Percentiles rank a stretch among this genome's conserved stretches.
These are phyloP conservation scores for Psilanteris sp. DNA, from an alignment of 1,140 invertebrate species.

Conservation along the genomic window DNA sequence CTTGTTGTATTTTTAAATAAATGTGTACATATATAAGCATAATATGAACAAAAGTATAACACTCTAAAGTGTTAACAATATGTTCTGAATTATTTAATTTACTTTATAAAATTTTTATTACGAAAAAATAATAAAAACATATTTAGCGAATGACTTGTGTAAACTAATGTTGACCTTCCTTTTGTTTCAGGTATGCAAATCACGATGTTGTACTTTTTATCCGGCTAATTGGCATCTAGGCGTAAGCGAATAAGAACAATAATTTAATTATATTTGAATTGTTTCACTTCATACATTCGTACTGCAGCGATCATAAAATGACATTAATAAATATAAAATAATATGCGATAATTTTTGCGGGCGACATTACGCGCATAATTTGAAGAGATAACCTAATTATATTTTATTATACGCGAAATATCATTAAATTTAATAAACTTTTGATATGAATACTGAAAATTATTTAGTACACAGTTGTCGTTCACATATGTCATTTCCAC, in stretches of 20 bases:
- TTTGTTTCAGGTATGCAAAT: conserved; percentile 60
- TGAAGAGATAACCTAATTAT: conserved; percentile 11
- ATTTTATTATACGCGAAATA: not conserved
- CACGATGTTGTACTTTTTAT: conserved; percentile 34
- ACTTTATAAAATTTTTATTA: too few species aligned
- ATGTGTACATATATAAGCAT: too few species aligned
- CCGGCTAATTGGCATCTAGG: conserved; percentile 32
- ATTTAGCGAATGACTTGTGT: conserved; percentile 21
- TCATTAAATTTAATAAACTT: not conserved
- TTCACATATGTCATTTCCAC: too few species aligned
- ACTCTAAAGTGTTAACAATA: too few species aligned
- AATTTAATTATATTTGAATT: conserved; percentile 34
- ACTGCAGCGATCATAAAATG: conserved; percentile 22
- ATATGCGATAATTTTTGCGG: conserved; percentile 17
- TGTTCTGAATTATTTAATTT: too few species aligned
- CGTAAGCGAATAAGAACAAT: conserved; percentile 54
- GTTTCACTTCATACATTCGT: conserved; percentile 25
- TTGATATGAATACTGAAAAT: conserved; percentile 10
- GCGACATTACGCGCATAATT: not conserved
- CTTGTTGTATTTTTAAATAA: too few species aligned
- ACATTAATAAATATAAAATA: conserved; percentile 39
- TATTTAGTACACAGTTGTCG: not conserved
- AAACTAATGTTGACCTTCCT: conserved; percentile 38
- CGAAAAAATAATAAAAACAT: conserved; percentile 12
- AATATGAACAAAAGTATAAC: too few species aligned